These are phyloP conservation scores for Ptychochromis oligacanthus DNA, from an alignment of 2,113 vertebrate genomes.

Conservation along the genomic window DNA sequence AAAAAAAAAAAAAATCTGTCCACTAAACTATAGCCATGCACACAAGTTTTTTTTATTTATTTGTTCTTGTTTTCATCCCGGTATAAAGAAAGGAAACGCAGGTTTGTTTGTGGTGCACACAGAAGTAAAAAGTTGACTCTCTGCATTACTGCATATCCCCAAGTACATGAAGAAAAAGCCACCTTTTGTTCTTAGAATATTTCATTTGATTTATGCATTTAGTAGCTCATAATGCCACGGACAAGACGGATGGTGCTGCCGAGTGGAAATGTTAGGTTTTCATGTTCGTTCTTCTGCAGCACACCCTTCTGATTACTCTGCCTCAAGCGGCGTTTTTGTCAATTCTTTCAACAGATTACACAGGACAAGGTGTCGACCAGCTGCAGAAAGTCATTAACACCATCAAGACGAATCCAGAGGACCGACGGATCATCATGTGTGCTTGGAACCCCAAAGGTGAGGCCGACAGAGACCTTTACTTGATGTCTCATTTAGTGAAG, in stretches of 20 bases:
- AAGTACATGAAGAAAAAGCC: background rate
- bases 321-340: background rate
- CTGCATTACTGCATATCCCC: background rate
- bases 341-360: conserved; percentile 84
- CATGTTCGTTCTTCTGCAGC: background rate
- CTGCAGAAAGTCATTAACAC: conserved; percentile 92
- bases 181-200: background rate
- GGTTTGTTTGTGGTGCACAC: background rate
- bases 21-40: background rate
- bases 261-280: background rate
- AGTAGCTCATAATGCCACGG: too few relatives aligned
- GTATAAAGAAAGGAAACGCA: background rate
- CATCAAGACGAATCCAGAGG: conserved; percentile 92
- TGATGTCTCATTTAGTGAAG: background rate
- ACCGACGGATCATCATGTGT: conserved; percentile 96
- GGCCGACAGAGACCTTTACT: background rate
- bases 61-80: background rate
- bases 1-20: too few relatives aligned
- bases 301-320: background rate
- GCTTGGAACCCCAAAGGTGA: conserved; percentile 87
- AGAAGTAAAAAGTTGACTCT: background rate
- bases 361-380: conserved; percentile 93
- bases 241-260: background rate
- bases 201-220: too few relatives aligned
- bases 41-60: background rate